Base-by-base conservation (phyloP, 2,888 invertebrate genomes). In the Platycnemis pennipes region DNA sequence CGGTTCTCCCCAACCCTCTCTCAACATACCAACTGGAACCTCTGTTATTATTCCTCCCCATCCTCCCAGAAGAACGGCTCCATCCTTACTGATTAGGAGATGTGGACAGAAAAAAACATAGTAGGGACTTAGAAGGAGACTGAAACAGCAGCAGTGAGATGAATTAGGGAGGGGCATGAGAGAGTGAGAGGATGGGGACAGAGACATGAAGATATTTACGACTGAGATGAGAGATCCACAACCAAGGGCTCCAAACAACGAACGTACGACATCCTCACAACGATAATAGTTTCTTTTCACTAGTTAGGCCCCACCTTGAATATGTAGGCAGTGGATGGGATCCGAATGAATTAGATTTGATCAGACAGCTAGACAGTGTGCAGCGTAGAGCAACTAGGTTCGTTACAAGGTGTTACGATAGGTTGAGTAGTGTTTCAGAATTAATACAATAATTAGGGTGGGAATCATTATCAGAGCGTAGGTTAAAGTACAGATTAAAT, bases 81-180 rank as follows among this genome's bases (percentile, higher is more conserved):
- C 91, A 44, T 91, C 91, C 44, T 91, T 56, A 91, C 63, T 91
- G 91, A 91, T 89, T 45, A 69, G 91, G 91, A 63, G 26, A 91
- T 11, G 56, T 19, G 37, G 53, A 45, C 8, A 37, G 22, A 53
- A 16, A 31, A 89, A 37, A 63, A 45, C 4, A n/a, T n/a, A 88
- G 26, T 26, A 87, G 42, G 44, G 44, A 42, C 19, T 19, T 7
- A 42, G 31, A 31, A 49, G 53, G 19, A 53, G 16, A 42, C 11
- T 53, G 26, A 44, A 42, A 63, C 22, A 56, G 11, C 26, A 5
- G 63, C 53, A 44, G 87, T 26, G 11, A 63, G 63, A 26, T n/a
- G 37, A 77, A 37, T n/a, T 13, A 8, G 16, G 19, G 44, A 5
- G 56, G 42, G 44, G 26, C 1, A 26, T 42, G 91, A 22, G 56